Evolutionary conservation across 1,140 invertebrate genomes (phyloP), one percentile per base, ranked within the genome.

Genomic region (Ceratoteleas bidentatus): DNA sequence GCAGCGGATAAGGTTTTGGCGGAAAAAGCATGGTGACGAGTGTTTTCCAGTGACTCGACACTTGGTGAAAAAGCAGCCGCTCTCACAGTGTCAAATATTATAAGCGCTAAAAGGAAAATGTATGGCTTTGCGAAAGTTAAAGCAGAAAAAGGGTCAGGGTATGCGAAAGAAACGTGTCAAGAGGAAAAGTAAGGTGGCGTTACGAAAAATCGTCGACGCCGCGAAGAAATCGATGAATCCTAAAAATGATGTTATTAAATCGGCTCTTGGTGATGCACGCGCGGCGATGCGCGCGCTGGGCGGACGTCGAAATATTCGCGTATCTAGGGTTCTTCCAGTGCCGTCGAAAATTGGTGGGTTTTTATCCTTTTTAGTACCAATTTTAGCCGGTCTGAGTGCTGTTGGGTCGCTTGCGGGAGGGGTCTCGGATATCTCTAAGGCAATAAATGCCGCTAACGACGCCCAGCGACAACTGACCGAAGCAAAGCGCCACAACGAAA

Each of bases 1-100:
- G 57, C 75, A 72, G 91, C 90, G 40, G 90, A 92, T 86, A 78
- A 84, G 69, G 34, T 83, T 62, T 84, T 92, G 56, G 80, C 84
- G 40, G 70, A 89, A 43, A 87, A 86, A 79, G 90, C 90, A 38
- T 90, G 85, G 86, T 11, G 84, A 62, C 80, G 86, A 77, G 80
- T 91, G 45, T 85, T 86, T 72, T 72, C 90, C 11, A 88, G 83
- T 75, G 87, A 92, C 66, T 64, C 88, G 50, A 80, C 16, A 68
- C 52, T 89, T 8, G 70, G 77, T 14, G 88, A 89, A 85, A 88
- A 86, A 86, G 50, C 72, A 14, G 82, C 87, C 38, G 87, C 88
- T 10, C 87, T 69, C 54, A 45, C 70, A 7, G 83, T 89, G 0
- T 82, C 88, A 5, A n/a, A n/a, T n/a, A n/a, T n/a, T n/a, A n/a